phyloP scores from a whole-genome alignment of 2,797 vertebrate species.

The Tokudaia muenninki region DNA sequence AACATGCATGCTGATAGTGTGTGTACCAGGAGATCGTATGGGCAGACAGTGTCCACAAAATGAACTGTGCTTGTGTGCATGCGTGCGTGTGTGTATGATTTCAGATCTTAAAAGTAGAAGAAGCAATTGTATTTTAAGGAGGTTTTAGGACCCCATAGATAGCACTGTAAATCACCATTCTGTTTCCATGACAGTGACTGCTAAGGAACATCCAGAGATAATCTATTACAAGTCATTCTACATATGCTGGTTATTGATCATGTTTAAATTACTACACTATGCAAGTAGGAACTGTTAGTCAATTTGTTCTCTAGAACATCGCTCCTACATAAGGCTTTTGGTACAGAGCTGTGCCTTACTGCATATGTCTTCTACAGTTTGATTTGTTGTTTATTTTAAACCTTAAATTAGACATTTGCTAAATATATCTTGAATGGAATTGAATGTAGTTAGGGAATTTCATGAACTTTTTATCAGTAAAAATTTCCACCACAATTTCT shows the following conservation, averaged over 20 bases:
- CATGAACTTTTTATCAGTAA: constrained; percentile 27
- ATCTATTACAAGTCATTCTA: not conserved
- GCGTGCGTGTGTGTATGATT: not conserved
- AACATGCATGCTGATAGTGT: not conserved
- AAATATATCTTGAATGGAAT: constrained; percentile 64
- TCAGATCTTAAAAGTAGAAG: constrained; percentile 43
- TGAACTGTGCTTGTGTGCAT: not conserved
- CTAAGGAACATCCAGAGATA: constrained; percentile 2
- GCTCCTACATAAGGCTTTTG: not conserved
- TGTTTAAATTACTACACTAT: not conserved
- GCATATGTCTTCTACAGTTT: not conserved
- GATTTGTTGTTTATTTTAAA: constrained; percentile 34
- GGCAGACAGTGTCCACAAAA: not conserved
- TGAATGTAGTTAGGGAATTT: constrained; percentile 49
- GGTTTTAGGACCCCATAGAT: not conserved
- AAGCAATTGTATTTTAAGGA: constrained; percentile 49
- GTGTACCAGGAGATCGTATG: not conserved
- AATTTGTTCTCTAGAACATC: constrained; percentile 58
- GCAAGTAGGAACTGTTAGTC: not conserved
- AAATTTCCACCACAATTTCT: constrained; percentile 34
- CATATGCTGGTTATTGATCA: not conserved
- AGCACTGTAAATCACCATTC: constrained; percentile 50
- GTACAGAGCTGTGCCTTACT: not conserved
- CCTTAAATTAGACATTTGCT: constrained; percentile 35
- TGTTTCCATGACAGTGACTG: not conserved